Percentiles rank a stretch among this genome's conserved stretches.
These are phyloP conservation scores for Bombus pyrosoma DNA, from an alignment of 1,140 invertebrate genomes.

Conservation along the genomic window DNA sequence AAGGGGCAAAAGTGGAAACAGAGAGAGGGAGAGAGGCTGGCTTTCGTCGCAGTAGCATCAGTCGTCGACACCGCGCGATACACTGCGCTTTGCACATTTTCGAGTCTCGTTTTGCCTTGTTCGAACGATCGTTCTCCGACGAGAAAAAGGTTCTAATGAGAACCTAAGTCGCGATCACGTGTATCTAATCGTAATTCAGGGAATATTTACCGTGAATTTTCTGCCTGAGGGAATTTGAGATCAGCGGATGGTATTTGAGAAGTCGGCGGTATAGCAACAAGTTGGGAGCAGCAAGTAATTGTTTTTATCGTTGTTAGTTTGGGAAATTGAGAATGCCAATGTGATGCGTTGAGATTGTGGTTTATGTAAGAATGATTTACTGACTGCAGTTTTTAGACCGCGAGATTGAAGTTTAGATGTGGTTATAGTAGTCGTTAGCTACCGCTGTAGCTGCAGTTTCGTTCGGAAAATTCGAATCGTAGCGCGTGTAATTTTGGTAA, in stretches of 20 bases:
- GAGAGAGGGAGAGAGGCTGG: constrained; percentile 44
- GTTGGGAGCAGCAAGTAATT: constrained; percentile 7
- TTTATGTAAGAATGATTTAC: background rate
- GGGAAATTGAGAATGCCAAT: background rate
- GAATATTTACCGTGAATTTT: background rate
- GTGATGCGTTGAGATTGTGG: background rate
- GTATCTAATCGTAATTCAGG: background rate
- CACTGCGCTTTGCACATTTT: constrained; percentile 54
- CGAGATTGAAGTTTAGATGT: background rate
- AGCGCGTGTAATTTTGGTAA: too few relatives aligned
- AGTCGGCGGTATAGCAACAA: background rate
- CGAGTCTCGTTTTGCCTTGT: background rate
- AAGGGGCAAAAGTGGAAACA: constrained; percentile 49
- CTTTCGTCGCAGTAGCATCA: constrained; percentile 60
- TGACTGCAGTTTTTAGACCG: background rate
- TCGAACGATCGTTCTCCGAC: background rate
- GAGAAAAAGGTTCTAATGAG: background rate
- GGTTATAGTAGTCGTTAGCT: too few relatives aligned
- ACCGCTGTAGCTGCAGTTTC: background rate
- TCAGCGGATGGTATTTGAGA: background rate
- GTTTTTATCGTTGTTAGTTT: background rate
- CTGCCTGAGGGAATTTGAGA: background rate
- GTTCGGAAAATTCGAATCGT: background rate
- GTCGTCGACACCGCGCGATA: constrained; percentile 66
- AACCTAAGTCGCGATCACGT: background rate